Evolutionary conservation across 2,113 vertebrate species (phyloP).

Genomic region (Bos javanicus): DNA sequence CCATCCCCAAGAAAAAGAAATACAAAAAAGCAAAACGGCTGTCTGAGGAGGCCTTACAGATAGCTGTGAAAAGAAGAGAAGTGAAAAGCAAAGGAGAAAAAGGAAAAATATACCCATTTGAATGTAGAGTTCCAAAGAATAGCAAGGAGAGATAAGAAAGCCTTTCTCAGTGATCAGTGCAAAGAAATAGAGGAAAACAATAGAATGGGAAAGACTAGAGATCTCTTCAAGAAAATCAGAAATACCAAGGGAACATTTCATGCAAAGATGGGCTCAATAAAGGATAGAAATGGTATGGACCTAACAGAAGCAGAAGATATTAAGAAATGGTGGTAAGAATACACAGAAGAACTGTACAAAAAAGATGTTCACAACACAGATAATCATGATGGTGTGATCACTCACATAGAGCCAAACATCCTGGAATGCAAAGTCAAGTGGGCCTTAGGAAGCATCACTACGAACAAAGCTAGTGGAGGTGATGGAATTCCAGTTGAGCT

Average conservation of each 20-base stretch:
- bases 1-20: not conserved
- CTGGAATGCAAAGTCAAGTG: not conserved
- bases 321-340: not conserved
- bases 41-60: not conserved
- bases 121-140: not conserved
- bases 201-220: not conserved
- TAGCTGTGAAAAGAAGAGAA: not conserved
- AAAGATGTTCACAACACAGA: not conserved
- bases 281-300: not conserved
- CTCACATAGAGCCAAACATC: not conserved
- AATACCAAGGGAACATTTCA: not conserved
- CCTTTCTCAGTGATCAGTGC: not conserved
- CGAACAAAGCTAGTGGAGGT: not conserved
- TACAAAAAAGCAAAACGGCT: not conserved
- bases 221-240: not conserved
- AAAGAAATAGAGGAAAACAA: not conserved
- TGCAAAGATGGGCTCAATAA: not conserved
- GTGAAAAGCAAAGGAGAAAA: not conserved
- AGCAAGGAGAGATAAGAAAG: not conserved
- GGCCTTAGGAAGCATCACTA: not conserved
- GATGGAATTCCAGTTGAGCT: not conserved
- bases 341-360: not conserved
- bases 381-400: not conserved
- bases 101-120: not conserved
- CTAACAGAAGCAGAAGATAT: not conserved